These are phyloP conservation scores for Furcifer pardalis DNA, from an alignment of 2,797 vertebrate species.

Conservation along the genomic window DNA sequence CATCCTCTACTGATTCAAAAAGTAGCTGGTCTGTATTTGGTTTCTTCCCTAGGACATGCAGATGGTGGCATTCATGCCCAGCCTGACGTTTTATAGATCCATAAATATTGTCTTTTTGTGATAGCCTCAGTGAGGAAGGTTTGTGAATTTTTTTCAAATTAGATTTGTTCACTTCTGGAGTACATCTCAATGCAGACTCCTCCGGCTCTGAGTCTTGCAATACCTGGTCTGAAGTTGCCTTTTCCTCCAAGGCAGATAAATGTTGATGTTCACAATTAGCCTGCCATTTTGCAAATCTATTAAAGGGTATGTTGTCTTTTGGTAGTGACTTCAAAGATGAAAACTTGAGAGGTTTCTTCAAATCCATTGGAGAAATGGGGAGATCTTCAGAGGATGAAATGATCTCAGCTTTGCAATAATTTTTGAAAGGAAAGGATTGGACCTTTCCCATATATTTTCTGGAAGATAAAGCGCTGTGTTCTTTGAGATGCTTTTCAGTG, in stretches of 20 bases:
- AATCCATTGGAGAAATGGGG: not conserved
- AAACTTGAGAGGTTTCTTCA: not conserved
- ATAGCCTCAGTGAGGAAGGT: too few relatives aligned
- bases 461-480: not conserved
- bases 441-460: not conserved
- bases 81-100: conserved; percentile 37
- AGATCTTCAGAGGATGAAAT: conserved; percentile 74
- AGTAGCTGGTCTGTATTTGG: conserved; percentile 16
- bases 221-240: too few relatives aligned
- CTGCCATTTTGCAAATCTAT: too few relatives aligned
- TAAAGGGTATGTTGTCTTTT: conserved; percentile 15
- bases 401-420: conserved; percentile 84
- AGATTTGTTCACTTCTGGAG: too few relatives aligned
- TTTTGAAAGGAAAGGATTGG: conserved; percentile 66
- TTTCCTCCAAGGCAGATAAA: too few relatives aligned
- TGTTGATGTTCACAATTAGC: too few relatives aligned
- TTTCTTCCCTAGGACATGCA: conserved; percentile 25
- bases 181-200: too few relatives aligned
- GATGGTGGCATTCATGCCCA: conserved; percentile 43
- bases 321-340: not conserved
- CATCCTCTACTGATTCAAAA: conserved; percentile 16
- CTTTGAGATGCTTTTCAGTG: not conserved
- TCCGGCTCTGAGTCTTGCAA: too few relatives aligned
- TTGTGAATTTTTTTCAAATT: too few relatives aligned
- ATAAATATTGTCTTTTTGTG: too few relatives aligned